Conservation (phyloP, 2,797 vertebrate species). For the Ptychadena robeensis region DNA sequence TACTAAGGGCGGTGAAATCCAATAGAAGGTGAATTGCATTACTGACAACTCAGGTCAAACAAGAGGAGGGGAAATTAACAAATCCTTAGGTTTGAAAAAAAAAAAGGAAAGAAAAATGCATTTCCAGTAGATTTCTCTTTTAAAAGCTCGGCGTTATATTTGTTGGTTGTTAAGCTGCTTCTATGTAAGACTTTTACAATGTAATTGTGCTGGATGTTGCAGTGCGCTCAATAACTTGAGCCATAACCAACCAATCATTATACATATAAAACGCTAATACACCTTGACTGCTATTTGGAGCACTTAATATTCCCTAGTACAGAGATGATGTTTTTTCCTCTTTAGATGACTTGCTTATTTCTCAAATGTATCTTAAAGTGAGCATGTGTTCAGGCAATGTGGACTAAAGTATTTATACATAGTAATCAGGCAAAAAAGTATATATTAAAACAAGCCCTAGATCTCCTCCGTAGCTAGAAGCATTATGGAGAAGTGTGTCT, state of each 20-base stretch:
- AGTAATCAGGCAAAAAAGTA: too few species aligned
- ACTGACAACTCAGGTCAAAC: background rate
- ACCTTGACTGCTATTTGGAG: background rate
- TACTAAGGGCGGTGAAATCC: conserved; percentile 27
- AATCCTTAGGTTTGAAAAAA: background rate
- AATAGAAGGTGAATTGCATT: conserved; percentile 12
- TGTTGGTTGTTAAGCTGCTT: background rate
- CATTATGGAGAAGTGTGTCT: too few species aligned
- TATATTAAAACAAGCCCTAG: too few species aligned
- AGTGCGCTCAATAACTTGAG: background rate
- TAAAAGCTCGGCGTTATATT: background rate
- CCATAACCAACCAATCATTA: background rate
- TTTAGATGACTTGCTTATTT: background rate
- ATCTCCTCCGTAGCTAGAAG: too few species aligned
- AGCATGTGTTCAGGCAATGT: background rate
- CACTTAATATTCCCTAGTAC: background rate
- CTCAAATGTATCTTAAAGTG: background rate
- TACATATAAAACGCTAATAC: background rate
- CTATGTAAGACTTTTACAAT: background rate
- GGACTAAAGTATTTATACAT: too few species aligned
- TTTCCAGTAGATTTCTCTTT: background rate
- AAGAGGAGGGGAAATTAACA: background rate
- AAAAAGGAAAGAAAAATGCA: background rate
- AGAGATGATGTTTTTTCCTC: background rate
- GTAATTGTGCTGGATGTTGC: background rate